Base-by-base conservation (phyloP, 2,888 invertebrate genomes). In the Hedychridium roseum region DNA sequence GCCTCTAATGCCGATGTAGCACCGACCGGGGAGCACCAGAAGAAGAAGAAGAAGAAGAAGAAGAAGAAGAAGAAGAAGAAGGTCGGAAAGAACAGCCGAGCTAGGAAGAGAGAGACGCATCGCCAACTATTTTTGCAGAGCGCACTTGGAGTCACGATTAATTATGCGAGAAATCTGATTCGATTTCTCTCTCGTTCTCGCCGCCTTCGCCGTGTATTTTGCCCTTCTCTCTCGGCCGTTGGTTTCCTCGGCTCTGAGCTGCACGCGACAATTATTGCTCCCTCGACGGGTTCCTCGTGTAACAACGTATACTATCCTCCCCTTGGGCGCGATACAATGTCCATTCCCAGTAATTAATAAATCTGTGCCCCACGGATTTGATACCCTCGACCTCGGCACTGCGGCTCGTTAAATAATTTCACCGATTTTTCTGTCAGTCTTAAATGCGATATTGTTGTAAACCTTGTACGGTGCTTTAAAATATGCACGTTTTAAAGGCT, bases 121-220 rank as follows among this genome's bases (percentile, higher is more conserved):
- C 12, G 30, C 11, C 14, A n/a, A n/a, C 12, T 18, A 42, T 28
- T 53, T 54, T 49, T 42, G 49, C 38, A 32, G 37, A 14, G 36
- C 42, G 14, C 38, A 23, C 37, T 17, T 7, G 21, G 40, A 38
- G 43, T 43, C 50, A 21, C 60, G 53, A 62, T 66, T 57, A 59
- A 66, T 66, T 66, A 63, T 59, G 56, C 60, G 53, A 57, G 57
- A 65, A 55, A 54, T 42, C 49, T 48, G 56, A 64, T 65, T 63
- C 53, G 44, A 59, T 63, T 51, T 51, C 48, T 35, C 37, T 20
- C 47, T 37, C 34, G 38, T 28, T 35, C 42, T 17, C 31, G 21
- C 30, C 34, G 23, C 34, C 18, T 21, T 5, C 30, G 38, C 43
- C n/a, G 28, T 43, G 35, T 32, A 47, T 43, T 14, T 42, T 9